phyloP scores from a whole-genome alignment of 2,113 vertebrate species.

The Gymnocephalus cernua region DNA sequence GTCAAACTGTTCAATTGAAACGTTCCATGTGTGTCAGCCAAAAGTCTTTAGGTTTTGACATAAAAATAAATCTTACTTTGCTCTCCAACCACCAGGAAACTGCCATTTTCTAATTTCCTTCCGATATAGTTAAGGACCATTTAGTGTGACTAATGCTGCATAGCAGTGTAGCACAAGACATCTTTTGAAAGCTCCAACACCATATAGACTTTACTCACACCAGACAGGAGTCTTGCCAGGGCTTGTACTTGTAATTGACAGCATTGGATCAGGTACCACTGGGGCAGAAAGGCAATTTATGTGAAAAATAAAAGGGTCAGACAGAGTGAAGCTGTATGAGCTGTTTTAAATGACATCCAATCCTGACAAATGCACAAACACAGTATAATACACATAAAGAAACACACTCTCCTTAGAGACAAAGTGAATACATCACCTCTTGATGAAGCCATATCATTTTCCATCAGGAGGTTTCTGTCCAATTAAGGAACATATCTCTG shows the following conservation, averaged over 20 bases:
- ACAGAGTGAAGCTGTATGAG: conserved; percentile 17
- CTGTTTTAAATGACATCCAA: conserved; percentile 9
- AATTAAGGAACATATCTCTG: conserved; percentile 47
- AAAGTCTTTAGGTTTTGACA: neutral
- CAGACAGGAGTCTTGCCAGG: conserved; percentile 16
- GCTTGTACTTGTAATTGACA: conserved; percentile 5
- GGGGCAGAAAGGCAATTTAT: conserved; percentile 38
- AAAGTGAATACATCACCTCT: conserved; percentile 17
- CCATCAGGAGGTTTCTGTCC: conserved; percentile 32
- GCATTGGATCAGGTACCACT: conserved; percentile 1
- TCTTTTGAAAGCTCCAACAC: conserved; percentile 2
- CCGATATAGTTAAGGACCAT: neutral
- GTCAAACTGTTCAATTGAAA: neutral
- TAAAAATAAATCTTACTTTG: neutral
- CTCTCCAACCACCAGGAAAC: neutral
- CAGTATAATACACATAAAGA: neutral
- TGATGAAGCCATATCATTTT: conserved; percentile 25
- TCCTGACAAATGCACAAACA: neutral
- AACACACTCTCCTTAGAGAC: neutral
- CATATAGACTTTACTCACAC: conserved; percentile 33
- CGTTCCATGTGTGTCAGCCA: neutral
- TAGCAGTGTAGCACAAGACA: conserved; percentile 7
- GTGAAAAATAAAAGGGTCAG: conserved; percentile 5
- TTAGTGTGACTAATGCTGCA: conserved; percentile 12
- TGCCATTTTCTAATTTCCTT: neutral